Base-by-base conservation (phyloP, 2,797 vertebrate species). In the Calcarius lapponicus region DNA sequence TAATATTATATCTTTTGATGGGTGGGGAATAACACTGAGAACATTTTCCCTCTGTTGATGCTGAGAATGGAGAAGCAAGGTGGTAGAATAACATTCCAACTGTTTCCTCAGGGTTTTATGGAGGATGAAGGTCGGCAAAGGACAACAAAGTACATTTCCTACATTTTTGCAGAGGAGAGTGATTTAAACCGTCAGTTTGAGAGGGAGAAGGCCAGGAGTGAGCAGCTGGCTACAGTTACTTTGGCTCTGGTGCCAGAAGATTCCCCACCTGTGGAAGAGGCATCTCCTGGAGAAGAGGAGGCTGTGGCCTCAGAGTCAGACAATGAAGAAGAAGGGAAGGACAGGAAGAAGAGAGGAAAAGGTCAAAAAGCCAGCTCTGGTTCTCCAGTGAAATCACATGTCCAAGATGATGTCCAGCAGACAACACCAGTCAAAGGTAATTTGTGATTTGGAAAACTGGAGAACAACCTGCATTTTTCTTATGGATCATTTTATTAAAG, bases 111-210 rank as follows among this genome's bases (percentile, higher is more conserved):
- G 99, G 99, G 99, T 8, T 99, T 99, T 95, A 99, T 99, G 99
- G 99, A 98, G 90, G 99, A 99, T 15, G 98, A 98, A 95, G 99
- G 99, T 43, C 98, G 99, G 11, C 99, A 99, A 96, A 98, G 99
- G 84, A 99, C 98, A 4, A 99, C 99, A 25, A 99, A 99, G 90
- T 99, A 98, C 62, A 98, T 99, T 91, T 98, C 99, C 12, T 98
- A 99, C 60, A 98, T 97, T 81, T 99, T 97, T 87, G 99, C 98
- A 2, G 98, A 98, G 69, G 97, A 98, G 88, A 99, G 99, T 7
- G 97, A 99, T 93, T 97, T 99, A 29, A 98, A 98, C 88, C 98
- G 98, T 24, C 98, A 98, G 93, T 99, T 99, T 42, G 98, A 98
- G 26, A 98, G 98, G 80, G 99, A 99, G 96, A 98, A 98, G 86